Conservation (phyloP, 2,113 vertebrate genomes). For the Xyliphius kryptos region DNA sequence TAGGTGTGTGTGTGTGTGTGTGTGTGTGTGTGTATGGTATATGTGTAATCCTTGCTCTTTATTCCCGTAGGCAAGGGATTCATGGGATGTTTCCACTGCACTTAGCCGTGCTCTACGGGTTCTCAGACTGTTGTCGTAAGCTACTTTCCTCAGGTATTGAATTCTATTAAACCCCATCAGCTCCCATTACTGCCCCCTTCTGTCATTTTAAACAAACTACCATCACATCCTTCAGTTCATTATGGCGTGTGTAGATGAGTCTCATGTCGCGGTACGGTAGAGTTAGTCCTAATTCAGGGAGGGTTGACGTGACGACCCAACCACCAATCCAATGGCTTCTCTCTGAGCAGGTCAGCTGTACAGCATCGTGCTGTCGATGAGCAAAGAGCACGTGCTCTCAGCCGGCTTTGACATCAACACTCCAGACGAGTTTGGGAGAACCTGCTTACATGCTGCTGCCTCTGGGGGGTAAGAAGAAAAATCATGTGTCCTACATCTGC, state of each 20-base stretch:
- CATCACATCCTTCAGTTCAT: no score
- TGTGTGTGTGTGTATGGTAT: background rate
- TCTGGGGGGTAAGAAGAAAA: constrained; percentile 79
- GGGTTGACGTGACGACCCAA: no score
- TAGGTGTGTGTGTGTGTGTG: background rate
- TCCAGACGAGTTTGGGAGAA: constrained; percentile 83
- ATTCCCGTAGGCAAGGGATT: constrained; percentile 75
- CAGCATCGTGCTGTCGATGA: constrained; percentile 87
- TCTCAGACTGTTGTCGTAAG: constrained; percentile 97
- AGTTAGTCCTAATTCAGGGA: no score
- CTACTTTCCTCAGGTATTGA: constrained; percentile 83
- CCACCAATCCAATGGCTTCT: no score
- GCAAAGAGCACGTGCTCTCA: constrained; percentile 83
- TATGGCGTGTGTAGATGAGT: no score
- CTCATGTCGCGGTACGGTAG: no score
- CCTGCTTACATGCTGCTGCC: constrained; percentile 93
- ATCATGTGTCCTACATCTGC: background rate
- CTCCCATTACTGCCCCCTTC: no score
- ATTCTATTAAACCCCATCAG: no score
- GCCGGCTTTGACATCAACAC: constrained; percentile 87
- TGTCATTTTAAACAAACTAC: no score
- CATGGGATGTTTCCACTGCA: constrained; percentile 95
- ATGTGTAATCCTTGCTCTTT: background rate
- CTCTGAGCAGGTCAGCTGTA: constrained; percentile 81
- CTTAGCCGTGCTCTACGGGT: constrained; percentile 90